phyloP scores from a whole-genome alignment of 64 coral and sea anemone species.

The Anthopleura sola region DNA sequence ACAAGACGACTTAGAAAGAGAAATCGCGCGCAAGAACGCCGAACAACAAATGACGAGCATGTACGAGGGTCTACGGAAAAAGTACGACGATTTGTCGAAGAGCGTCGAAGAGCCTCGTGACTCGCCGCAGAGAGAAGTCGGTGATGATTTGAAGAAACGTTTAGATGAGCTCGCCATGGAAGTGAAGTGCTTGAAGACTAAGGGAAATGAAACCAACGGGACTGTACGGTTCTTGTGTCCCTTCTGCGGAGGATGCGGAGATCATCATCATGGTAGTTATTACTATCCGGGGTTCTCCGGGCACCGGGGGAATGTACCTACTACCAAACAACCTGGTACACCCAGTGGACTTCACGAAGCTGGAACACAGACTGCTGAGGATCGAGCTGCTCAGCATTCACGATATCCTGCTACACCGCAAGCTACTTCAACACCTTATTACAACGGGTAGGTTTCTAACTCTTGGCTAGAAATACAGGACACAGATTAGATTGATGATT shows the following conservation, averaged over 20 bases:
- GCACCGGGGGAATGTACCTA: no score
- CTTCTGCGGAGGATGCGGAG: constrained; percentile 61
- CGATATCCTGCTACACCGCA: constrained; percentile 65
- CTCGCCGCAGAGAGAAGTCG: constrained; percentile 16
- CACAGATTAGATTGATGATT: no score
- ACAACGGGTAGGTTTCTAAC: constrained; percentile 86
- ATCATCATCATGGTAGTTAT: constrained; percentile 76
- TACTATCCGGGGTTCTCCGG: constrained; percentile 82
- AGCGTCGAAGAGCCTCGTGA: constrained; percentile 35
- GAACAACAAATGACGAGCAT: constrained; percentile 88
- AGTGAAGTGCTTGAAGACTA: constrained; percentile 50
- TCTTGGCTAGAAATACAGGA: no score
- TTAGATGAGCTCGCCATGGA: constrained; percentile 76
- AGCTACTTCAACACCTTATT: constrained; percentile 83
- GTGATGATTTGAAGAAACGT: constrained; percentile 65
- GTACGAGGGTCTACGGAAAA: constrained; percentile 83
- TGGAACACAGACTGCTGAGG: constrained; percentile 50
- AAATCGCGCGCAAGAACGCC: constrained; percentile 77
- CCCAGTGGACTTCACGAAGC: constrained; percentile 29
- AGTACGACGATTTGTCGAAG: constrained; percentile 79
- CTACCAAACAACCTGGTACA: constrained; percentile 12
- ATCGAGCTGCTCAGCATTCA: constrained; percentile 16
- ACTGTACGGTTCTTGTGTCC: constrained; percentile 81
- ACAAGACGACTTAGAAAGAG: constrained; percentile 86
- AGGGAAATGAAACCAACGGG: constrained; percentile 4